phyloP scores from a whole-genome alignment of 2,797 vertebrate species.

The Podargus strigoides region DNA sequence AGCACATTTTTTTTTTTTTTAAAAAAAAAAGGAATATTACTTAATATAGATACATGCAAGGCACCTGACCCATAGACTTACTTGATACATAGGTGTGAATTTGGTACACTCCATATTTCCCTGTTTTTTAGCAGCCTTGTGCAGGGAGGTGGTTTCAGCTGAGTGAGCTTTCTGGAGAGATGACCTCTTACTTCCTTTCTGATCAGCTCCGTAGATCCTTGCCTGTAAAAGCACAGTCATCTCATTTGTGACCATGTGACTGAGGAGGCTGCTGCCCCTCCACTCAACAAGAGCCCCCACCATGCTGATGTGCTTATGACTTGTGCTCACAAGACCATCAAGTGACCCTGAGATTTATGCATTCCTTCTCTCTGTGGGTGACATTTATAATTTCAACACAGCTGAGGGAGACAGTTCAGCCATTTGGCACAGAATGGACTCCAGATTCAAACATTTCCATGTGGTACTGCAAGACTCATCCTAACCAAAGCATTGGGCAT shows the following conservation, averaged over 20 bases:
- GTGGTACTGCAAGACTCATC: not conserved
- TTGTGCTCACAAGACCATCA: not conserved
- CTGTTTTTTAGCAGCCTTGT: not conserved
- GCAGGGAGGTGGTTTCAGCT: not conserved
- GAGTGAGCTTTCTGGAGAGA: not conserved
- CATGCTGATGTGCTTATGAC: not conserved
- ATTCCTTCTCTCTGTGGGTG: not conserved
- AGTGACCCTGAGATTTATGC: not conserved
- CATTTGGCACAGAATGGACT: not conserved
- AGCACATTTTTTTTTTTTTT: too few relatives aligned
- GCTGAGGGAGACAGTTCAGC: not conserved
- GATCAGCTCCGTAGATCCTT: not conserved
- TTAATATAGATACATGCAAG: not conserved
- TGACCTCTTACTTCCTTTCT: not conserved
- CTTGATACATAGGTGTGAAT: too few relatives aligned
- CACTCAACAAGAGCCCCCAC: not conserved
- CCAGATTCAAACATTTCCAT: not conserved
- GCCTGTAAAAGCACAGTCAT: not conserved
- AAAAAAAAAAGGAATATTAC: not conserved
- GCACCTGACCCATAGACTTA: not conserved
- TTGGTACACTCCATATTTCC: not conserved
- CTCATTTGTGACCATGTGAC: not conserved
- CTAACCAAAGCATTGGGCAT: not conserved
- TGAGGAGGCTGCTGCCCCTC: not conserved
- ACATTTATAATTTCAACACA: not conserved